A percentile compares a stretch with the other conserved stretches of the same genome.
These are phyloP conservation scores for Homarus gammarus DNA, from an alignment of 2,888 invertebrate species.

Conservation along the genomic window DNA sequence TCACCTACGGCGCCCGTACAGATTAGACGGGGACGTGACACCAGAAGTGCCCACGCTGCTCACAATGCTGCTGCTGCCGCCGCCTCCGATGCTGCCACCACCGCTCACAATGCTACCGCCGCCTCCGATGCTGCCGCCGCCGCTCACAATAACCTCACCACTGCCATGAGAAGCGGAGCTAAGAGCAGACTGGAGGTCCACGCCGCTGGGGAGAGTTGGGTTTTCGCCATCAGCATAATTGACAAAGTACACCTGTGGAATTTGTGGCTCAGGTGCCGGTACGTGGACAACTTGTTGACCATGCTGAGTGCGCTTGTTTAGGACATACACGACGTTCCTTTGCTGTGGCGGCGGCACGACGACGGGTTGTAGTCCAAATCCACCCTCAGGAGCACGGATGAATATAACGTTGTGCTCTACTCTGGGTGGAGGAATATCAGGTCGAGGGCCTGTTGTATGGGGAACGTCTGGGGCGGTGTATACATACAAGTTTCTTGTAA, in stretches of 20 bases:
- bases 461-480: slow-evolving; percentile 36
- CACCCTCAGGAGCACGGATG: slow-evolving; percentile 48
- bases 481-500: slow-evolving; percentile 55
- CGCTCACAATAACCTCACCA: slow-evolving; percentile 8
- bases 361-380: slow-evolving; percentile 28
- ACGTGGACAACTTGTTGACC: slow-evolving; percentile 46
- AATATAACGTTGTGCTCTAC: slow-evolving; percentile 65
- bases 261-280: slow-evolving; percentile 7
- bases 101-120: neutral
- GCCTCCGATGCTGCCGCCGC: neutral
- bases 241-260: slow-evolving; percentile 62
- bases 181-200: slow-evolving; percentile 44
- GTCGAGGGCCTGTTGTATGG: slow-evolving; percentile 32
- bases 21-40: neutral
- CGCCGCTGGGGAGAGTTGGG: slow-evolving; percentile 43
- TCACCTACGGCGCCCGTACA: neutral
- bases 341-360: slow-evolving; percentile 61
- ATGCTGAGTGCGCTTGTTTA: slow-evolving; percentile 49
- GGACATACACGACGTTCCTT: slow-evolving; percentile 62
- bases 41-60: neutral
- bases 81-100: neutral
- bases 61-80: neutral
- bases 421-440: slow-evolving; percentile 45
- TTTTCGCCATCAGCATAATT: slow-evolving; percentile 59
- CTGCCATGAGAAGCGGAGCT: slow-evolving; percentile 20